phyloP scores from a whole-genome alignment of 2,113 vertebrate genomes.

The Capra hircus region DNA sequence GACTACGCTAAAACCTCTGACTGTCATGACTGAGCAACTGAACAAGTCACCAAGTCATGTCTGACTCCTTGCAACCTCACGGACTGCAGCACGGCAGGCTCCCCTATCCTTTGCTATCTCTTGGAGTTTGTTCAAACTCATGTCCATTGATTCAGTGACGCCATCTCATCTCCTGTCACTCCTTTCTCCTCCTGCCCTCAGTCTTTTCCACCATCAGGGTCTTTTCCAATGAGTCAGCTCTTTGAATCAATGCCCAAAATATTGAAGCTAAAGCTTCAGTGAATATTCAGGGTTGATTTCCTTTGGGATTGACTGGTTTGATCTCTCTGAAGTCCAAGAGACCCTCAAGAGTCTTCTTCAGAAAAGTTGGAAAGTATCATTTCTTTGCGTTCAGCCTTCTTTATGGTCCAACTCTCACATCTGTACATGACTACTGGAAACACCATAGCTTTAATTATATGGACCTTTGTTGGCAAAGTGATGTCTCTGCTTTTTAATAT shows the following conservation, averaged over 20 bases:
- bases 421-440: not conserved
- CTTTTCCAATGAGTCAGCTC: not conserved
- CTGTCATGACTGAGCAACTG: not conserved
- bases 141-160: not conserved
- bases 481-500: not conserved
- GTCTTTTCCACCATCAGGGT: not conserved
- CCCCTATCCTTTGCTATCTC: not conserved
- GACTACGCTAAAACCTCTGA: not conserved
- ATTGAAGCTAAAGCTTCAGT: not conserved
- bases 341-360: not conserved
- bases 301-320: not conserved
- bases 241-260: not conserved
- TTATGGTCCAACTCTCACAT: not conserved
- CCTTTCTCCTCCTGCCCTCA: not conserved
- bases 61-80: not conserved
- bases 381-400: not conserved
- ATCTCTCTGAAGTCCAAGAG: not conserved
- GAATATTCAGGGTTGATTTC: not conserved
- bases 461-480: not conserved
- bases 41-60: not conserved
- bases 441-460: not conserved
- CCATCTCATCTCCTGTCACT: not conserved
- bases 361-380: not conserved
- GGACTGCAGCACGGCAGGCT: not conserved
- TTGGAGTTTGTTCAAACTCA: not conserved